Conservation (phyloP, 2,797 vertebrate species). For the Apogon talboti region DNA sequence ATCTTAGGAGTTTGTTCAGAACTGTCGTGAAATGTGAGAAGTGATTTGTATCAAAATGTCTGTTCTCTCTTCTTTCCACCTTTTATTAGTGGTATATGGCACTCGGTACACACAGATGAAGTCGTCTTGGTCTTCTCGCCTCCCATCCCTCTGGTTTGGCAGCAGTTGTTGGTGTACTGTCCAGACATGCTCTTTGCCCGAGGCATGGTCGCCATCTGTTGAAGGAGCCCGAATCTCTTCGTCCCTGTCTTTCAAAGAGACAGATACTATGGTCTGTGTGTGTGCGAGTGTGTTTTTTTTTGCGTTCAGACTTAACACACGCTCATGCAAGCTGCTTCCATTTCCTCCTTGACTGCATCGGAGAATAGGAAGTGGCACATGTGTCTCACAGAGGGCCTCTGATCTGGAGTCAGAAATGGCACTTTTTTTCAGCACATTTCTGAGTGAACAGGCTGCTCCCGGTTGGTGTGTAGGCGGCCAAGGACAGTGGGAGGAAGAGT, state of each 20-base stretch:
- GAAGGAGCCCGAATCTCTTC: conserved; percentile 47
- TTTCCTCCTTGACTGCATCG: conserved; percentile 55
- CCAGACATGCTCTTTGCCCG: conserved; percentile 72
- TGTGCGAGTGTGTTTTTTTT: conserved; percentile 5
- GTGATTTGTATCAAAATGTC: neutral
- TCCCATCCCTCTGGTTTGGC: conserved; percentile 38
- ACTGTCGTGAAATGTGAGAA: conserved; percentile 1
- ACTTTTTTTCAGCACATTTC: conserved; percentile 54
- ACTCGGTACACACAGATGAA: conserved; percentile 14
- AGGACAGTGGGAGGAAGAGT: conserved; percentile 33
- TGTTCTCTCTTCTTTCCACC: neutral
- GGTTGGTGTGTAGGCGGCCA: conserved; percentile 46
- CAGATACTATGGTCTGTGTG: conserved; percentile 30
- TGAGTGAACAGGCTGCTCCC: conserved; percentile 45
- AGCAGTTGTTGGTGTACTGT: conserved; percentile 67
- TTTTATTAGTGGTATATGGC: neutral
- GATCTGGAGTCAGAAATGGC: conserved; percentile 58
- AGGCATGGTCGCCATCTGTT: conserved; percentile 77
- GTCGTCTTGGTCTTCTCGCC: conserved; percentile 25
- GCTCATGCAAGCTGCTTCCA: conserved; percentile 59
- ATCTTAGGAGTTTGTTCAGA: neutral
- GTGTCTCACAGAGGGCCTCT: conserved; percentile 50
- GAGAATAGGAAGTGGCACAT: conserved; percentile 71
- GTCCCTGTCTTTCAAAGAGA: conserved; percentile 48
- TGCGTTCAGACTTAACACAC: conserved; percentile 32